A percentile compares a stretch with the other conserved stretches of the same genome.
Evolutionary conservation across 2,888 invertebrate species (phyloP).

Genomic region (Mythimna loreyi): DNA sequence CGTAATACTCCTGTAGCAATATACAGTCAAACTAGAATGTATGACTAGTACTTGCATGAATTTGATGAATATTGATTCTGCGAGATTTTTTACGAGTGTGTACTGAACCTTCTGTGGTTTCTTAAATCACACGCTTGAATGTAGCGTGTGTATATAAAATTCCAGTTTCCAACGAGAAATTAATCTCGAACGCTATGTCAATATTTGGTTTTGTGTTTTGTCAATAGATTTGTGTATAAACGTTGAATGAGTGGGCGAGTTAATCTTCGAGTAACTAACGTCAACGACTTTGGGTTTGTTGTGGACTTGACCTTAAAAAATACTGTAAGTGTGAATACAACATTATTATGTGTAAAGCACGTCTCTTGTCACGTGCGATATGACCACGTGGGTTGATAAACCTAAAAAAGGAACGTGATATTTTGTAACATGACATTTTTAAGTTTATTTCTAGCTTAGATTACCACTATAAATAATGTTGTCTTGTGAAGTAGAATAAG

Average conservation of each 20-base stretch:
- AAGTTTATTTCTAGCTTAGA: constrained; percentile 28
- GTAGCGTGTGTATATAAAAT: constrained; percentile 58
- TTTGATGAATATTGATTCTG: not conserved
- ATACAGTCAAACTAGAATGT: not conserved
- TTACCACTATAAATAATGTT: constrained; percentile 31
- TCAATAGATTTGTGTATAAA: constrained; percentile 64
- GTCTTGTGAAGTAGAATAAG: constrained; percentile 17
- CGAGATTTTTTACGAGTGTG: not conserved
- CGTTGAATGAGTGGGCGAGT: constrained; percentile 56
- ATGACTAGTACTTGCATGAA: constrained; percentile 1
- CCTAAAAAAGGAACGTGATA: constrained; percentile 32
- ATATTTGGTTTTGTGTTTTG: constrained; percentile 69
- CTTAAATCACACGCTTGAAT: constrained; percentile 4
- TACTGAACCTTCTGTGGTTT: constrained; percentile 40
- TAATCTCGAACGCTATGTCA: constrained; percentile 68
- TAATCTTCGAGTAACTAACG: constrained; percentile 61
- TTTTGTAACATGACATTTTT: constrained; percentile 46
- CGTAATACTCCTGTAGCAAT: not conserved
- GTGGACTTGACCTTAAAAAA: constrained; percentile 61
- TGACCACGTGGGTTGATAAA: constrained; percentile 55
- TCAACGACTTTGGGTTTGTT: constrained; percentile 50
- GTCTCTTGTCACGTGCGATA: constrained; percentile 37
- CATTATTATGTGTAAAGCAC: constrained; percentile 47
- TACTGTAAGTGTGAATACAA: constrained; percentile 51
- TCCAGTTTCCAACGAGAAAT: constrained; percentile 67